Conservation (phyloP, 2,113 vertebrate species). For the Bucco capensis region DNA sequence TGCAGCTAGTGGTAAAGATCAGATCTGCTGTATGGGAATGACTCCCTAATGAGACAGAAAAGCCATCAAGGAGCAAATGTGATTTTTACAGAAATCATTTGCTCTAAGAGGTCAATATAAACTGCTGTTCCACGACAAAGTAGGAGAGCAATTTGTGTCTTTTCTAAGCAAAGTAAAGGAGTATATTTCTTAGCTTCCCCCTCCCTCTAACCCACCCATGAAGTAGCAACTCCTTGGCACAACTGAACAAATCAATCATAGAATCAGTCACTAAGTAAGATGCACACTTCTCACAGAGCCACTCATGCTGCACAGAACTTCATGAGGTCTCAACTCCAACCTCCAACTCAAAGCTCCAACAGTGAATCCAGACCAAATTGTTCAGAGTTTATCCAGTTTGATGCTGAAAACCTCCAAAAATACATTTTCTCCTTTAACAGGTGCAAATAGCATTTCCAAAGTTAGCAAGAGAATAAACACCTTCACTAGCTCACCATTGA, state of each 20-base stretch:
- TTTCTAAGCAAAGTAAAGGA: neutral
- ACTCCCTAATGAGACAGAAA: conserved; percentile 1
- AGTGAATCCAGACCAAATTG: neutral
- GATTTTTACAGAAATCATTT: conserved; percentile 1
- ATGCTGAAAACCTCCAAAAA: neutral
- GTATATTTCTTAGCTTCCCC: neutral
- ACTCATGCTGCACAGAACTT: neutral
- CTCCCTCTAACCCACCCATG: neutral
- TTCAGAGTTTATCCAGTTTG: neutral
- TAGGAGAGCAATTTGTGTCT: neutral
- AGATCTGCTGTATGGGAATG: neutral
- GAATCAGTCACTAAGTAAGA: neutral
- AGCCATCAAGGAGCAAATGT: neutral
- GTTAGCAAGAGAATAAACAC: neutral
- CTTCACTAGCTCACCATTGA: neutral
- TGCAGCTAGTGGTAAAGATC: neutral
- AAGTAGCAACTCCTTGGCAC: neutral
- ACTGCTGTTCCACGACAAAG: neutral
- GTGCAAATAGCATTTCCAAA: no score
- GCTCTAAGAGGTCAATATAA: neutral
- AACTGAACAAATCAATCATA: neutral
- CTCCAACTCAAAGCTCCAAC: neutral
- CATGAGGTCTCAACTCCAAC: neutral
- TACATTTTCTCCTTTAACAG: no score
- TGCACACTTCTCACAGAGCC: neutral